Evolutionary conservation across 1,140 invertebrate genomes (phyloP).

Genomic region (Protaetia brevitarsis): DNA sequence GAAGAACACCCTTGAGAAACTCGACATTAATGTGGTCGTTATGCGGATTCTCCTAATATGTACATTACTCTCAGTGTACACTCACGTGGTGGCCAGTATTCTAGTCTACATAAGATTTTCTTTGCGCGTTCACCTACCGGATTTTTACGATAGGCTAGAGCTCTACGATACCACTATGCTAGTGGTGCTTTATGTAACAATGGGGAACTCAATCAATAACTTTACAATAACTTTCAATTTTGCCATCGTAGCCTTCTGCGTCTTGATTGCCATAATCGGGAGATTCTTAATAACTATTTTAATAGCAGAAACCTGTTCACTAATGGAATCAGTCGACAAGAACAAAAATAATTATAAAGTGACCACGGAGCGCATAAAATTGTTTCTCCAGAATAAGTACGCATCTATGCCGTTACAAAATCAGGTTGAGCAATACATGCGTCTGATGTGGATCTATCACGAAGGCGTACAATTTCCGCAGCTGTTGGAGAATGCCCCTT

Average conservation of each 20-base stretch:
- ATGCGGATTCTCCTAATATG: constrained; percentile 10
- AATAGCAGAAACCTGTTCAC: constrained; percentile 9
- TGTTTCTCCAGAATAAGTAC: not conserved
- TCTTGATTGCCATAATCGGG: not conserved
- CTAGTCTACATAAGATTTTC: not conserved
- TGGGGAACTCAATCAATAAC: not conserved
- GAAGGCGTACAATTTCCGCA: constrained; percentile 26
- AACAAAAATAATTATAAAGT: constrained; percentile 1
- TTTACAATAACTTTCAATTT: not conserved
- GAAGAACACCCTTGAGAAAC: not conserved
- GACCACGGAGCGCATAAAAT: not conserved
- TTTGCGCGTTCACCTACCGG: not conserved
- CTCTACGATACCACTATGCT: not conserved
- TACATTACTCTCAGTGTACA: not conserved
- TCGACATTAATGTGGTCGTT: constrained; percentile 15
- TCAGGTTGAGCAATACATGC: constrained; percentile 2
- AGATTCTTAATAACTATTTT: constrained; percentile 12
- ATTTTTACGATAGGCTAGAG: not conserved
- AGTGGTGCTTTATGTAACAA: not conserved
- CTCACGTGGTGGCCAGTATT: not conserved
- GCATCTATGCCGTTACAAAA: not conserved
- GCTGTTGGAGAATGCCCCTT: constrained; percentile 28
- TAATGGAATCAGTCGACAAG: constrained; percentile 17
- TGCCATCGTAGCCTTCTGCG: not conserved
- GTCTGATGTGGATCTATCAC: constrained; percentile 18